Conservation (phyloP, 2,113 vertebrate genomes). For the Syrrhaptes paradoxus region DNA sequence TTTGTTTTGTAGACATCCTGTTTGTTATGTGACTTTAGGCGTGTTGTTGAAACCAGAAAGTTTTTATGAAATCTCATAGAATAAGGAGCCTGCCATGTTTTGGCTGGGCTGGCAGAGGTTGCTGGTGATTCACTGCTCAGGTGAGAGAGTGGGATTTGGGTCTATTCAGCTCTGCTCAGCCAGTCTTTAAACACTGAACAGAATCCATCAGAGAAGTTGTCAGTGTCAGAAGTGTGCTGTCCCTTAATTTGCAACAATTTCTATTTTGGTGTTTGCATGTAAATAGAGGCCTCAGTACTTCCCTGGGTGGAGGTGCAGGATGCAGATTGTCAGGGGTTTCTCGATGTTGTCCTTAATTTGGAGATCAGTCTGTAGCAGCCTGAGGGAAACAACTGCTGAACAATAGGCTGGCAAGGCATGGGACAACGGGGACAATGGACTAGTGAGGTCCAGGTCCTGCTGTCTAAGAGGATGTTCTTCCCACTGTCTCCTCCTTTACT, state of each 20-base stretch:
- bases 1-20: neutral
- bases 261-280: neutral
- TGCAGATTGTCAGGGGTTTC: neutral
- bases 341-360: neutral
- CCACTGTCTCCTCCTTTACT: neutral
- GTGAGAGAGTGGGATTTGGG: neutral
- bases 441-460: neutral
- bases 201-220: neutral
- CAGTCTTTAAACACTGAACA: neutral
- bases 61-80: fast-evolving
- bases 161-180: neutral
- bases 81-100: neutral
- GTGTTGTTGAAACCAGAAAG: neutral
- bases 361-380: neutral
- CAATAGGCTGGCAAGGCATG: neutral
- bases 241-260: neutral
- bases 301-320: neutral
- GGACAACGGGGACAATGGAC: neutral
- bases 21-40: neutral
- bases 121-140: neutral
- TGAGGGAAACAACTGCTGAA: neutral
- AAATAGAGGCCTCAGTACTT: neutral
- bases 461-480: neutral
- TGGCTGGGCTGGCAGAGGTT: neutral
- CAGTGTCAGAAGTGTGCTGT: neutral